Percentiles rank a stretch among this genome's conserved stretches.
Conservation (phyloP, 2,113 vertebrate genomes). For the Pundamilia nyererei region DNA sequence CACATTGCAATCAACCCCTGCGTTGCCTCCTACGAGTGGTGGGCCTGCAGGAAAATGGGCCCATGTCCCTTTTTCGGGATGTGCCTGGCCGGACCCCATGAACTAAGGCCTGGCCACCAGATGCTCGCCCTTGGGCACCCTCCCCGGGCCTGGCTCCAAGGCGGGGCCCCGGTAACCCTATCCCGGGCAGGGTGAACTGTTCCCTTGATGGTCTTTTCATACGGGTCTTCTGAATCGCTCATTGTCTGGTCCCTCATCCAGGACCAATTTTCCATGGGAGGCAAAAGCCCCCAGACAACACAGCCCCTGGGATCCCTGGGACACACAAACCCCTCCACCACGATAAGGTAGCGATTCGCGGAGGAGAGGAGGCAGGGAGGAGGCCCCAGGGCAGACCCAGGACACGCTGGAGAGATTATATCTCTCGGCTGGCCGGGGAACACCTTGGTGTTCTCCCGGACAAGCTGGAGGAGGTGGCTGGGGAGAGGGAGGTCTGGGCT, state of each 20-base stretch:
- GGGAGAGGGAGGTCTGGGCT: not conserved
- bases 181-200: not conserved
- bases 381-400: not conserved
- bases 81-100: not conserved
- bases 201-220: too few species aligned
- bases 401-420: not conserved
- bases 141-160: fast-evolving
- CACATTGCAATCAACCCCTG: not conserved
- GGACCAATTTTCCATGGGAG: not conserved
- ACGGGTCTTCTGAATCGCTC: not conserved
- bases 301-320: not conserved
- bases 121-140: fast-evolving
- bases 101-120: not conserved
- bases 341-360: fast-evolving
- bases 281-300: not conserved
- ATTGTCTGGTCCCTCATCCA: not conserved
- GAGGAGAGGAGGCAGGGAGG: not conserved
- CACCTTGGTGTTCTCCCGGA: fast-evolving
- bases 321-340: not conserved
- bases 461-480: not conserved
- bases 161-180: not conserved
- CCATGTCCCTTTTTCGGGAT: not conserved
- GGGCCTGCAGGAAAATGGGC: not conserved
- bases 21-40: not conserved
- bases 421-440: not conserved